Evolutionary conservation across 2,797 vertebrate genomes (phyloP).

Genomic region (Tamandua tetradactyla): DNA sequence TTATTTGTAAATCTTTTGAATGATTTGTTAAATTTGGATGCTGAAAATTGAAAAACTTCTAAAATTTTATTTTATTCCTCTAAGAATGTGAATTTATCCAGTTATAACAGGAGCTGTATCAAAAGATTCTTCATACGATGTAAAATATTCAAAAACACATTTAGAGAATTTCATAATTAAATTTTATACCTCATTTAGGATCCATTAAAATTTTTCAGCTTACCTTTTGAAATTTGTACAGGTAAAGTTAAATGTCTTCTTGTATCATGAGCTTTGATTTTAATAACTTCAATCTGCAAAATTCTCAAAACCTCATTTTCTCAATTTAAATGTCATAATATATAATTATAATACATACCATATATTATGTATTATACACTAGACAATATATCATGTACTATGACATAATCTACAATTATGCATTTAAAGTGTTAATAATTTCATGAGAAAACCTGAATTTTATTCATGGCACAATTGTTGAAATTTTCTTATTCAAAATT

Average conservation of each 20-base stretch:
- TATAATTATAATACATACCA: not conserved
- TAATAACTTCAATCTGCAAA: not conserved
- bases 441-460: not conserved
- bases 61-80: constrained; percentile 10
- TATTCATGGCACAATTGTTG: not conserved
- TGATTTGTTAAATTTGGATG: constrained; percentile 7
- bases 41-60: not conserved
- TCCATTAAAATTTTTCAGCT: not conserved
- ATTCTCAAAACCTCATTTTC: constrained; percentile 20
- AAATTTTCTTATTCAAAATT: not conserved
- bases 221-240: not conserved
- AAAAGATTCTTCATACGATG: not conserved
- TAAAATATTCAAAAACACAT: not conserved
- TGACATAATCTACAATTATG: not conserved
- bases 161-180: constrained; percentile 31
- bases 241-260: not conserved
- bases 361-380: too few species aligned
- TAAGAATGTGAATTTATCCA: constrained; percentile 8
- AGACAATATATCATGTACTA: too few species aligned
- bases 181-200: not conserved
- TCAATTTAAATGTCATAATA: not conserved
- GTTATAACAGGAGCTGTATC: not conserved
- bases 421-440: not conserved
- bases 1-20: constrained; percentile 28
- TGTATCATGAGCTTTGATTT: not conserved